Evolutionary conservation across 30 jellyfish, hydroid and myxozoan genomes (phyloP).

Genomic region (Aurelia aurita): DNA sequence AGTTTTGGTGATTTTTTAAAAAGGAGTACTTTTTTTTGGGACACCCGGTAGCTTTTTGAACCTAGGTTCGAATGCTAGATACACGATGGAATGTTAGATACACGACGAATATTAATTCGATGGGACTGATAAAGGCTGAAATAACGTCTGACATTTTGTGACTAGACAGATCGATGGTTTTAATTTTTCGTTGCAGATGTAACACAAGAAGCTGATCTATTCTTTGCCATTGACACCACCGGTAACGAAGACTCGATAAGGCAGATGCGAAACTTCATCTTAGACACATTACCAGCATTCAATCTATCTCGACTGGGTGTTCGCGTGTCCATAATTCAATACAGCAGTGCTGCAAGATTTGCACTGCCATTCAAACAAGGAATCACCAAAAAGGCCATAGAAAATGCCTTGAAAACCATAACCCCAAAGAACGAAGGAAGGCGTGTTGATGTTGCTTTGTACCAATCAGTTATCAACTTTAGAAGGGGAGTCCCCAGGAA

Average conservation of each 20-base stretch:
- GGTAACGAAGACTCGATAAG: conserved; percentile 37
- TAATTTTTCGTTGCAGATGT: conserved; percentile 10
- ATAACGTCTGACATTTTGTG: too few relatives aligned
- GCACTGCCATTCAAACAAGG: conserved; percentile 38
- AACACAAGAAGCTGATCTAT: conserved; percentile 28
- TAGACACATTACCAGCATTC: conserved; percentile 45
- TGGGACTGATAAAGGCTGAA: too few relatives aligned
- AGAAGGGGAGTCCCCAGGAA: conserved; percentile 63
- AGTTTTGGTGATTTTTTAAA: too few relatives aligned
- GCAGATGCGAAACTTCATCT: conserved; percentile 27
- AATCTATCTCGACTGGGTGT: conserved; percentile 34
- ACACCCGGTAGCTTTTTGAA: too few relatives aligned
- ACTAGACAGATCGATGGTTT: too few relatives aligned
- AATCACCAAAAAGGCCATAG: conserved; percentile 39
- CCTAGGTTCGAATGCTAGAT: too few relatives aligned
- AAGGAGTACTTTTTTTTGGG: too few relatives aligned
- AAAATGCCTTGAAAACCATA: conserved; percentile 35
- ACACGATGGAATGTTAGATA: too few relatives aligned
- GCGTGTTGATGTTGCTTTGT: conserved; percentile 60
- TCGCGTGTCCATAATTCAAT: conserved; percentile 52
- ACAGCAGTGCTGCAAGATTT: conserved; percentile 56
- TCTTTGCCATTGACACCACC: conserved; percentile 50
- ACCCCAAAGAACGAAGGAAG: conserved; percentile 50
- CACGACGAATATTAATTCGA: too few relatives aligned
- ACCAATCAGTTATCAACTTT: conserved; percentile 46